Base-by-base conservation (phyloP, 2,888 invertebrate genomes). In the Marronus borbonicus region DNA sequence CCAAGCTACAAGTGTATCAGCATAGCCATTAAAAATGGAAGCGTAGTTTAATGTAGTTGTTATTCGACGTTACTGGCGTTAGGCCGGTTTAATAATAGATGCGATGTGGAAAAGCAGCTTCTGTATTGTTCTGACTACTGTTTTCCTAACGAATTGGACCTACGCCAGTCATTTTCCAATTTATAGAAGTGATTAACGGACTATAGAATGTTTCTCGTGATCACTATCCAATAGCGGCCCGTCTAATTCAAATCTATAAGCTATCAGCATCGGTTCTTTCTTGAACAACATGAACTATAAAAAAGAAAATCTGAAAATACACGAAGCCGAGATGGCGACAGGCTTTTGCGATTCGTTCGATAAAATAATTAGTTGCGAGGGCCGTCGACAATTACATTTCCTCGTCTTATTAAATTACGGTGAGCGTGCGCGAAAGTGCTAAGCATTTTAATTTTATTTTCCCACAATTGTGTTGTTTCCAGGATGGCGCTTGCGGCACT, bases 361-460 rank as follows among this genome's bases (percentile, higher is more conserved):
- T 86, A 85, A 86, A 86, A 86, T 86, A 86, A 87, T 87, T 87
- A 87, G 85, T 20, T 72, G 17, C 39, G 58, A 36, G 55, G 39
- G 82, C 84, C 84, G 83, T 80, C 80, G 84, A 83, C 85, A 86
- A 87, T 87, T 86, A 86, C 86, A 84, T 85, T 86, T 65, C 84
- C 85, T 84, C 84, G 82, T 83, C 86, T 88, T 87, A 87, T 87
- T 86, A 86, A 87, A 87, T 87, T 87, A 86, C 86, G 84, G 85
- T 82, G 44, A 49, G 66, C 66, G 49, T 49, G 85, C 82, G 85
- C 83, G 85, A 85, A 85, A 87, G 86, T 85, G 86, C 84, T 84
- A 84, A 86, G 87, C 86, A 87, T 87, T 87, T 86, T 87, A 87
- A 87, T 87, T 86, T 87, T 86, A 86, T 86, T 86, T 85, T 82